Percentiles rank a stretch among this genome's conserved stretches.
Conservation (phyloP, 2,797 vertebrate species). For the Clarias fuscus region DNA sequence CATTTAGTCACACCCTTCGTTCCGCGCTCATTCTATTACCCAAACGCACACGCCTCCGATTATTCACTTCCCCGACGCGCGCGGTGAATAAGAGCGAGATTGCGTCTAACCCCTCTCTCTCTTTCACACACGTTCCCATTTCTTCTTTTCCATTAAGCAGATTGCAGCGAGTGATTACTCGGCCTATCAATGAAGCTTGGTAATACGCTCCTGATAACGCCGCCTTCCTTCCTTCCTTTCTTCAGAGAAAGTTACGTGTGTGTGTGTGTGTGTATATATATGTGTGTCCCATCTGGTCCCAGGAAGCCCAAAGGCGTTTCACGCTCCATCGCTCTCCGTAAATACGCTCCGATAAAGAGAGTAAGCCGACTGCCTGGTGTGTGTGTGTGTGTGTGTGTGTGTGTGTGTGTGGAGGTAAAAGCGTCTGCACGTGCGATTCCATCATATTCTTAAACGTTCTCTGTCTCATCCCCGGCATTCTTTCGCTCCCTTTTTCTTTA, state of each 20-base stretch:
- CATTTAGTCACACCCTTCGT: conserved; percentile 2
- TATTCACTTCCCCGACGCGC: conserved; percentile 27
- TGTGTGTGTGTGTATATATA: conserved; percentile 47
- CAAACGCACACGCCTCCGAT: conserved; percentile 35
- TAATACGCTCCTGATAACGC: conserved; percentile 58
- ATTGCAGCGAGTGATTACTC: conserved; percentile 64
- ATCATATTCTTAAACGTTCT: conserved; percentile 69
- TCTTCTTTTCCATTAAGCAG: conserved; percentile 59
- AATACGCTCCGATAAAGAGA: conserved; percentile 80
- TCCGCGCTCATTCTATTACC: conserved; percentile 35
- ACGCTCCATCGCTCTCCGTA: conserved; percentile 76
- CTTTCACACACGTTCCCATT: conserved; percentile 44
- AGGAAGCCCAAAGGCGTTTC: conserved; percentile 76
- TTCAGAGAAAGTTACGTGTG: conserved; percentile 43
- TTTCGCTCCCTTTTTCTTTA: conserved; percentile 49
- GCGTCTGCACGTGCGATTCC: conserved; percentile 33
- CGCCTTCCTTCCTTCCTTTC: conserved; percentile 30
- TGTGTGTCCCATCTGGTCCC: conserved; percentile 69
- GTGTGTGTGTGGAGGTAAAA: conserved; percentile 44
- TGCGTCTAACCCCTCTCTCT: background rate
- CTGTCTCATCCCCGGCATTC: conserved; percentile 45
- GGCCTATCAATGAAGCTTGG: conserved; percentile 58
- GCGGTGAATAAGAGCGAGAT: background rate
- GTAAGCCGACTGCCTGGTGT: conserved; percentile 50
- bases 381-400: conserved; percentile 45